phyloP scores from a whole-genome alignment of 1,140 invertebrate genomes.

The Drosophila burlai region DNA sequence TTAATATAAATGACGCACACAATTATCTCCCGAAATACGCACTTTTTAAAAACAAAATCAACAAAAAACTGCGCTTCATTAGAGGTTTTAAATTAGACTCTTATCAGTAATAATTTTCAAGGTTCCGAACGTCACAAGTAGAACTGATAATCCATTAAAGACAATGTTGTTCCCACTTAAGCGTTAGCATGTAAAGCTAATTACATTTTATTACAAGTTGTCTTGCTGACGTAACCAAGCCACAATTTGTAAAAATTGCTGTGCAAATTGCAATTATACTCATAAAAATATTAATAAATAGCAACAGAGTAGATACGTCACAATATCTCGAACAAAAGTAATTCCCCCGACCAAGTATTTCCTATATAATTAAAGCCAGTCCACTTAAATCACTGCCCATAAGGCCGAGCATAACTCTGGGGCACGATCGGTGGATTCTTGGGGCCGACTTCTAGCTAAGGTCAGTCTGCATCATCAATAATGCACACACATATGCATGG shows the following conservation, averaged over 20 bases:
- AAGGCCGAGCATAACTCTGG: conserved; percentile 19
- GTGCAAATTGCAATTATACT: conserved; percentile 1
- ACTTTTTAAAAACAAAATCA: neutral
- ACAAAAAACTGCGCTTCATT: neutral
- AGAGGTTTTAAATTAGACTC: neutral
- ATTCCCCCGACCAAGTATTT: conserved; percentile 17
- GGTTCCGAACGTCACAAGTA: neutral
- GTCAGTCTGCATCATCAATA: conserved; percentile 35
- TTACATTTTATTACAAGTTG: neutral
- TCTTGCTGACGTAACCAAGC: neutral
- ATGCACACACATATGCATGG: conserved; percentile 10
- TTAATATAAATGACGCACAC: neutral
- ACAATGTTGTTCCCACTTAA: conserved; percentile 4
- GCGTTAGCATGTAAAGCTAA: neutral
- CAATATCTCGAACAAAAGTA: neutral
- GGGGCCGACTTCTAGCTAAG: conserved; percentile 33
- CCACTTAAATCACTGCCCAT: conserved; percentile 24
- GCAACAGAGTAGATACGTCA: neutral
- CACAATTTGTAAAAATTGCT: neutral
- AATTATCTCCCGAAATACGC: neutral
- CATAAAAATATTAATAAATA: neutral
- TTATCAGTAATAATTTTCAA: conserved; percentile 8
- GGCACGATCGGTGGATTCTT: conserved; percentile 28
- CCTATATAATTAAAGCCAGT: conserved; percentile 33
- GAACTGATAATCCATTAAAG: conserved; percentile 4